Evolutionary conservation across 2,113 vertebrate species (phyloP), one percentile per base, ranked within the genome.

Genomic region (Eptesicus fuscus): DNA sequence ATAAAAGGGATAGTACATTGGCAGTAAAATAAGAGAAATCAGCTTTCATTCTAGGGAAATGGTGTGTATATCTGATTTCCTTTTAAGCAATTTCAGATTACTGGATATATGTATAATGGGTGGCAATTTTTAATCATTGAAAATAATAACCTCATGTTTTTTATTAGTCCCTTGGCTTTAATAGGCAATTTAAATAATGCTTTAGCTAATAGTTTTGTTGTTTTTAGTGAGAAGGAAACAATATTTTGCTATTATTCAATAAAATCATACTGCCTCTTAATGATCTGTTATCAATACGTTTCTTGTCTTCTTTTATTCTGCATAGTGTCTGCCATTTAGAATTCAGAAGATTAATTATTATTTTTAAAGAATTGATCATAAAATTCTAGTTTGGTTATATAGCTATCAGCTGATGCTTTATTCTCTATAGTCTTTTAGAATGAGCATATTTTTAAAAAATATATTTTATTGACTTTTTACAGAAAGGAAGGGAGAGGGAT

Each of bases 161-260:
- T 92, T 94, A 93, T 79, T 67, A 53, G 89, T 89, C 84, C 22
- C 16, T 93, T 84, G 80, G 61, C 40, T 95, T 96, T 73, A 93
- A 93, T 94, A 95, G 93, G 61, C 92, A 28, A 97, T 96, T 92
- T 51, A 83, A 78, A 83, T 96, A 90, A 95, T 92, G 86, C 25
- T 95, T 92, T 95, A 59, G 85, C 74, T 97, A 95, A 95, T 95
- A 96, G 97, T 96, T 95, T 95, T 94, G 83, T 90, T 95, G 69
- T 88, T 95, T 97, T 95, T 85, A 94, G 91, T 37, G 82, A 93
- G 76, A 93, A 92, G 59, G 49, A 86, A 92, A 89, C 35, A 86
- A 61, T 53, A 85, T 96, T 92, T 97, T 96, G 78, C n/a, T 97
- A 92, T 88, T 95, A 88, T 95, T 96, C 59, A 94, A 85, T 92